Percentiles rank a stretch among this genome's conserved stretches.
These are phyloP conservation scores for Syrphus vitripennis DNA, from an alignment of 2,888 invertebrate genomes.

Conservation along the genomic window DNA sequence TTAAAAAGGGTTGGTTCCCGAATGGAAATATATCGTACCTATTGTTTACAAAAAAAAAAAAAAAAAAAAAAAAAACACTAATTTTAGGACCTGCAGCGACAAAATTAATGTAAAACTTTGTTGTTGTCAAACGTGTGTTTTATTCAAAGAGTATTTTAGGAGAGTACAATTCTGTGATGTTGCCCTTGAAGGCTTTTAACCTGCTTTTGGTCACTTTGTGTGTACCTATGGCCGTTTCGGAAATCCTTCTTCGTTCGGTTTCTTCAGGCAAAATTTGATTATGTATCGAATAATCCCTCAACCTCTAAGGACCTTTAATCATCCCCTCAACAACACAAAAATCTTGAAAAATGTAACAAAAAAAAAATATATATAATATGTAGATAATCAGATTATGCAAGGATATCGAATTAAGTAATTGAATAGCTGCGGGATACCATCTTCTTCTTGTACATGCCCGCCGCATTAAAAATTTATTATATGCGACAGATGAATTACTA, in stretches of 20 bases:
- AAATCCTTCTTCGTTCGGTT: too few species aligned
- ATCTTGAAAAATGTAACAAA: neutral
- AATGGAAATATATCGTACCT: neutral
- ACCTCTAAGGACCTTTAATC: neutral
- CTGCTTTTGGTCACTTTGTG: neutral
- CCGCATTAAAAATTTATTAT: constrained; percentile 3
- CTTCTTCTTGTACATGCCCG: too few species aligned
- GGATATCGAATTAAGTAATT: constrained; percentile 33
- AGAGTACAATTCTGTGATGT: neutral
- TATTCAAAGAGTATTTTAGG: neutral
- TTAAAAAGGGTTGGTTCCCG: constrained; percentile 11
- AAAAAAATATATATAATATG: neutral
- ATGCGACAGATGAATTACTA: constrained; percentile 13
- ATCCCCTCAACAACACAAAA: neutral
- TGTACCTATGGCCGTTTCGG: neutral
- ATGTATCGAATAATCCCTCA: neutral
- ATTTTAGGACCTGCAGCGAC: neutral
- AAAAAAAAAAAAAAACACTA: neutral
- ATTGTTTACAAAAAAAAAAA: neutral
- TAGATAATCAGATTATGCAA: constrained; percentile 13
- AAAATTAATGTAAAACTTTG: neutral
- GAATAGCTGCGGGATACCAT: constrained; percentile 30
- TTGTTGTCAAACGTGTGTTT: neutral
- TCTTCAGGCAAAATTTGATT: neutral
- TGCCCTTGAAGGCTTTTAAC: neutral